Evolutionary conservation across 2,888 invertebrate species (phyloP).

Genomic region (Axea sp.): DNA sequence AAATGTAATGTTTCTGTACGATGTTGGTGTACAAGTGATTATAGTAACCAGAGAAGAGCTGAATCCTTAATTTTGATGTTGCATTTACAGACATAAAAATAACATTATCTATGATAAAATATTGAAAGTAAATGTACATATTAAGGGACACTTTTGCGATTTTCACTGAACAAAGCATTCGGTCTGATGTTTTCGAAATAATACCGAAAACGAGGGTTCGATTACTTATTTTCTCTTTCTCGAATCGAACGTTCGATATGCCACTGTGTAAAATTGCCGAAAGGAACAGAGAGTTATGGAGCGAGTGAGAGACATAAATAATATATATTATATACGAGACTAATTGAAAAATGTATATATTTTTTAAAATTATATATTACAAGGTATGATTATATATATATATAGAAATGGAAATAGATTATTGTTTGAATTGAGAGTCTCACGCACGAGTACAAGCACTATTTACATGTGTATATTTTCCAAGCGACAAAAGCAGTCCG

Average conservation of each 20-base stretch:
- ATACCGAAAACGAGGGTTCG: slow-evolving; percentile 16
- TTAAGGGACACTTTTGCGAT: not conserved
- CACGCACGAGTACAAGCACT: slow-evolving; percentile 53
- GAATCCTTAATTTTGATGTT: slow-evolving; percentile 9
- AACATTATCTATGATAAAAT: not conserved
- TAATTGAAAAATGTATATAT: slow-evolving; percentile 57
- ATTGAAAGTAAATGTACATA: slow-evolving; percentile 18
- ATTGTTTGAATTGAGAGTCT: slow-evolving; percentile 60
- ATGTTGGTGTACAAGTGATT: too few species aligned
- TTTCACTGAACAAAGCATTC: not conserved
- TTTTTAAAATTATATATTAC: slow-evolving; percentile 53
- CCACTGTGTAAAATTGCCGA: slow-evolving; percentile 38
- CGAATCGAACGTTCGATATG: slow-evolving; percentile 37
- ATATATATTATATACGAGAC: slow-evolving; percentile 57
- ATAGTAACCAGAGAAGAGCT: not conserved
- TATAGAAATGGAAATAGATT: slow-evolving; percentile 42
- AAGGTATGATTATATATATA: slow-evolving; percentile 44
- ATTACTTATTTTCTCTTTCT: slow-evolving; percentile 42
- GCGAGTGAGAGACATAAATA: slow-evolving; percentile 58
- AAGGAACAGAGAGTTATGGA: slow-evolving; percentile 53
- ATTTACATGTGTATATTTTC: slow-evolving; percentile 41
- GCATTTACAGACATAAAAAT: too few species aligned
- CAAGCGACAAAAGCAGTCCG: slow-evolving; percentile 43
- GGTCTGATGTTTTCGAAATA: slow-evolving; percentile 1
- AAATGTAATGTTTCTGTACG: too few species aligned